Base-by-base conservation (phyloP, 2,888 invertebrate species). In the Phaonia tiefii region DNA sequence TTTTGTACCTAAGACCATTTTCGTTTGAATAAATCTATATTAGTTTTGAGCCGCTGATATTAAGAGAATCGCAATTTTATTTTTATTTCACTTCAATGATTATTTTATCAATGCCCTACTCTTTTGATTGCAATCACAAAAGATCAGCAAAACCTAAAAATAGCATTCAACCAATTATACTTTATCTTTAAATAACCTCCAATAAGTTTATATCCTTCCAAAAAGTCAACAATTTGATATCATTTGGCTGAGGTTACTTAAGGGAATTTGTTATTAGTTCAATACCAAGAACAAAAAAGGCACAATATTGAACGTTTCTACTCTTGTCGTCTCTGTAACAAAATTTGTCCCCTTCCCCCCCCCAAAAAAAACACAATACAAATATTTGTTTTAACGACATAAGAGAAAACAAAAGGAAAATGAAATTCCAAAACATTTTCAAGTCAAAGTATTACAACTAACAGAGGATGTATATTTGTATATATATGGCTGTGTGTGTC, bases 331-430 rank as follows among this genome's bases (percentile, higher is more conserved):
- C 10, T 39, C 11, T 17, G 4, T 1, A 58, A 58, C 58, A 58
- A 63, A n/a, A n/a, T n/a, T n/a, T n/a, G n/a, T n/a, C n/a, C n/a
- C n/a, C n/a, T n/a, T 26, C 2, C 13, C 49, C 17, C 22, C 11
- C 46, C 51, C 22, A 42, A 1, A 5, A 25, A 31, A 13, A 20
- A 49, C 74, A 25, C 54, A 54, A 25, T 26, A 63, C 42, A 80
- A 75, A 80, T 80, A 76, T 81, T 82, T 76, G 76, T 56, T 84
- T 69, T 71, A 73, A 77, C 80, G 31, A 25, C 60, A 56, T 49
- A 73, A 69, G 17, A 20, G 49, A 51, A 39, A 46, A 15, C 17
- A 10, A 7, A 13, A 54, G 26, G 22, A 49, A 67, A 46, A 65
- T 46, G 37, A 46, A 49, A 46, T 20, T 13, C 26, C 39, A 17